These are phyloP conservation scores for Helicoverpa armigera DNA, from an alignment of 1,140 invertebrate genomes.

Conservation along the genomic window DNA sequence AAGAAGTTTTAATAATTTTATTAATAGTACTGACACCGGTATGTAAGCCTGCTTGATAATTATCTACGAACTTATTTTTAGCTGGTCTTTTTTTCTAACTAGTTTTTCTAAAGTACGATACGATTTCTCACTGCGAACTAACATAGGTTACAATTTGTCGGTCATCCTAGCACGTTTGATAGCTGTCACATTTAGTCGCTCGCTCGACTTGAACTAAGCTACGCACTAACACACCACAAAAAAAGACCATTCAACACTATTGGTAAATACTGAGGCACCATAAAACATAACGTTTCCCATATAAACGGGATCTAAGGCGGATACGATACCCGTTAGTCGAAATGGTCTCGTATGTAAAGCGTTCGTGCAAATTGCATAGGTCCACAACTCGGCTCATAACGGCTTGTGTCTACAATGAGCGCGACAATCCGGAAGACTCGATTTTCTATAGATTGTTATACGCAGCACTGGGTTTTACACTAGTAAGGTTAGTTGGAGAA, in stretches of 20 bases:
- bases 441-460: conserved; percentile 46
- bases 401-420: conserved; percentile 53
- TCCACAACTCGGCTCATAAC: conserved; percentile 56
- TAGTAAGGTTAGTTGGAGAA: neutral
- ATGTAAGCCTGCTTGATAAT: no score
- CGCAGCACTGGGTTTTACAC: conserved; percentile 3
- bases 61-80: no score
- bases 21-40: no score
- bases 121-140: no score
- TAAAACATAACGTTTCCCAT: conserved; percentile 59
- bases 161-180: no score
- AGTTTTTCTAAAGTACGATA: no score
- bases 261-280: conserved; percentile 10
- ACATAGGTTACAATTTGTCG: no score
- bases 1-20: no score
- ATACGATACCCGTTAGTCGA: conserved; percentile 62
- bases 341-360: conserved; percentile 63
- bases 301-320: conserved; percentile 68
- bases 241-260: conserved; percentile 11
- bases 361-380: conserved; percentile 69
- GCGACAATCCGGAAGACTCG: conserved; percentile 56
- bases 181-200: no score
- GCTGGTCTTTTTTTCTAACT: no score
- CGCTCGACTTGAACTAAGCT: no score
- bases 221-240: neutral